Evolutionary conservation across 2,113 vertebrate species (phyloP).

Genomic region (Gymnobelideus leadbeateri): DNA sequence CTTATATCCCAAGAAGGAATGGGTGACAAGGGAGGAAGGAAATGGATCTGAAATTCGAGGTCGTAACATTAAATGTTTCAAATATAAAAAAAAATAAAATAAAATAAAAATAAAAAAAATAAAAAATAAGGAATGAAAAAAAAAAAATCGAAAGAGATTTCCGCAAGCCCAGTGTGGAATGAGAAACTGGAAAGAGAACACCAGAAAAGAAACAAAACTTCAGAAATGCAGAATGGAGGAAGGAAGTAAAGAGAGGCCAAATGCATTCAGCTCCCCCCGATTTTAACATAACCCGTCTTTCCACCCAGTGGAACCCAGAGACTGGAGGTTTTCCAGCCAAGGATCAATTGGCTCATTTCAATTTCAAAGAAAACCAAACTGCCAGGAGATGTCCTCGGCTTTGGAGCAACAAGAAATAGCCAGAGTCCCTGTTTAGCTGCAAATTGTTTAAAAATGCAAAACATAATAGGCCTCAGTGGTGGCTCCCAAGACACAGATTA

Average conservation of each 20-base stretch:
- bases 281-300: slow-evolving; percentile 62
- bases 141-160: slow-evolving; percentile 56
- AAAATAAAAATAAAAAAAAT: too few species aligned
- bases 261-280: slow-evolving; percentile 51
- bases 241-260: slow-evolving; percentile 65
- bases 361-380: slow-evolving; percentile 65
- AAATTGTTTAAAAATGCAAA: not conserved
- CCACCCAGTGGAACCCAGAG: not conserved
- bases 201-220: slow-evolving; percentile 68
- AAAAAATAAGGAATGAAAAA: too few species aligned
- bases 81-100: too few species aligned
- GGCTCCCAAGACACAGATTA: not conserved
- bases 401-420: slow-evolving; percentile 9
- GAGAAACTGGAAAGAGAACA: slow-evolving; percentile 60
- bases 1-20: too few species aligned
- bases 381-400: not conserved
- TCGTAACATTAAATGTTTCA: too few species aligned
- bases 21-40: too few species aligned
- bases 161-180: slow-evolving; percentile 56
- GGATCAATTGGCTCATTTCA: slow-evolving; percentile 55
- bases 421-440: not conserved
- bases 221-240: slow-evolving; percentile 51
- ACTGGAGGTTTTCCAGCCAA: slow-evolving; percentile 24
- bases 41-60: too few species aligned
- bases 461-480: not conserved